phyloP scores from a whole-genome alignment of 2,113 vertebrate species.

The Choloepus hoffmanni region DNA sequence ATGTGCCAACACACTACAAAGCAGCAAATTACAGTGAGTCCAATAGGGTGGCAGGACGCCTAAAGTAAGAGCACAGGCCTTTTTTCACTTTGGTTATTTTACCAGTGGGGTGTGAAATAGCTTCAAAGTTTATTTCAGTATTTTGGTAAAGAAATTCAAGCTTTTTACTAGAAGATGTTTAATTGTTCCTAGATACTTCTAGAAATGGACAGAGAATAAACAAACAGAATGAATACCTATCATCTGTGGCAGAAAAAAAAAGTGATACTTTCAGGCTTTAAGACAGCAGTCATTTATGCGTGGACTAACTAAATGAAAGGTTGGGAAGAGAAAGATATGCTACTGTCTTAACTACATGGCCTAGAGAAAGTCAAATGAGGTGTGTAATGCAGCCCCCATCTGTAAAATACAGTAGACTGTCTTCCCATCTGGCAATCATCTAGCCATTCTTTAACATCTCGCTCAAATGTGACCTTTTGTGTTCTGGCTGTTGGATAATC shows the following conservation, averaged over 20 bases:
- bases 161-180: neutral
- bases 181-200: neutral
- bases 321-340: neutral
- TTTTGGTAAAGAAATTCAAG: neutral
- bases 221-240: neutral
- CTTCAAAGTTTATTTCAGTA: neutral
- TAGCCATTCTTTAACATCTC: neutral
- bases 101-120: neutral
- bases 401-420: neutral
- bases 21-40: neutral
- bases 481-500: neutral
- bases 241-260: neutral
- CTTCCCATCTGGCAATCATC: neutral
- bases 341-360: neutral
- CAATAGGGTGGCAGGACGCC: neutral
- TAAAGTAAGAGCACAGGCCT: too few species aligned
- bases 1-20: neutral
- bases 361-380: neutral
- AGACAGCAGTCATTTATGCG: neutral
- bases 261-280: neutral
- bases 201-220: neutral
- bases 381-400: neutral
- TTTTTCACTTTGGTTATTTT: neutral
- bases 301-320: neutral
- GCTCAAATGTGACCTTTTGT: neutral